Percentiles rank a stretch among this genome's conserved stretches.
Evolutionary conservation across 1,140 invertebrate genomes (phyloP).

Genomic region (Drosophila rufa): DNA sequence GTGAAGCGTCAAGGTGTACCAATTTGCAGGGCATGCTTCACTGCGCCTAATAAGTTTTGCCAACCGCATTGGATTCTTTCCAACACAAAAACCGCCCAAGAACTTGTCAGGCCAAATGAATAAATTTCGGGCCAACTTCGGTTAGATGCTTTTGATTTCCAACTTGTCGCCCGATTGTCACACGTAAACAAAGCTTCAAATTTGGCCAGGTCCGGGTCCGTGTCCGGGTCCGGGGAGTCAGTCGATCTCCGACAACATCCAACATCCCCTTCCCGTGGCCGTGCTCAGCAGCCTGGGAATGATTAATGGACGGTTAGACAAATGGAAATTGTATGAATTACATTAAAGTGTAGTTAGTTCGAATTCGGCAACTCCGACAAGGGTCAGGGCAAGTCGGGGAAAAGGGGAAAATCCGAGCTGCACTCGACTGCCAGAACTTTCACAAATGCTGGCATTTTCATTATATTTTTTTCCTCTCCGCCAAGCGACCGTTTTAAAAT

Average conservation of each 20-base stretch:
- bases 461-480: slow-evolving; percentile 8
- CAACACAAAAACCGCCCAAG: slow-evolving; percentile 19
- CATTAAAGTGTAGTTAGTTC: slow-evolving; percentile 82
- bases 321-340: slow-evolving; percentile 83
- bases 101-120: slow-evolving; percentile 73
- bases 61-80: slow-evolving; percentile 64
- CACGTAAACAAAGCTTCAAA: slow-evolving; percentile 82
- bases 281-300: slow-evolving; percentile 78
- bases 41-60: slow-evolving; percentile 76
- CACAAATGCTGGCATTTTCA: slow-evolving; percentile 40
- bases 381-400: neutral
- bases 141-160: slow-evolving; percentile 67
- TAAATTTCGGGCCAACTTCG: slow-evolving; percentile 64
- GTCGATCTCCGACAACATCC: slow-evolving; percentile 16
- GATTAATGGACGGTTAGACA: slow-evolving; percentile 80
- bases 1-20: slow-evolving; percentile 82
- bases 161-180: slow-evolving; percentile 81
- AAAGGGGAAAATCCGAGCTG: slow-evolving; percentile 23
- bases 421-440: slow-evolving; percentile 44
- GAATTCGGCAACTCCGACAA: slow-evolving; percentile 41
- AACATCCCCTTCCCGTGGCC: slow-evolving; percentile 21
- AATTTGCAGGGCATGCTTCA: slow-evolving; percentile 81
- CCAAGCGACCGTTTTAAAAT: slow-evolving; percentile 34
- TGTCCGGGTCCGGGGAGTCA: too few species aligned
- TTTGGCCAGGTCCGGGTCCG: slow-evolving; percentile 41